Evolutionary conservation across 2,888 invertebrate genomes (phyloP).

Genomic region (Archips xylosteana): DNA sequence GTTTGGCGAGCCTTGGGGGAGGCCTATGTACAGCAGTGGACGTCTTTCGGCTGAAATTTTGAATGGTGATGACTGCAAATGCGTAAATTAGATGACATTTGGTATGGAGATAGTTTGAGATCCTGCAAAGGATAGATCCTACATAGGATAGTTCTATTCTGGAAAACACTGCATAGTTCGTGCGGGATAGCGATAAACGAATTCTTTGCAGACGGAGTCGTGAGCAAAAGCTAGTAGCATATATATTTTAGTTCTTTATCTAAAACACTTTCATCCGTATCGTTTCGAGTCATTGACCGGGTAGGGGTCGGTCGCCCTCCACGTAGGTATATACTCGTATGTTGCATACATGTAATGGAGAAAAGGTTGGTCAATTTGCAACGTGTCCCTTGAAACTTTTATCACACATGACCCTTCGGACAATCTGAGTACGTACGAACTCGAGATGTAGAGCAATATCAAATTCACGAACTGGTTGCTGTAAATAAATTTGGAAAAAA

Average conservation of each 20-base stretch:
- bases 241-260: slow-evolving; percentile 4
- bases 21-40: too few species aligned
- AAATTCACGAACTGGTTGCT: not conserved
- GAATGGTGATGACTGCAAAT: too few species aligned
- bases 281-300: slow-evolving; percentile 18
- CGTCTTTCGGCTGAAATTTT: too few species aligned
- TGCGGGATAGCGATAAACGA: too few species aligned
- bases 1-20: too few species aligned
- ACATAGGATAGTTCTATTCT: too few species aligned
- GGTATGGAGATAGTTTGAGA: too few species aligned
- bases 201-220: too few species aligned
- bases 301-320: not conserved
- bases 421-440: not conserved
- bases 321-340: not conserved
- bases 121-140: too few species aligned
- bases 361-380: slow-evolving; percentile 23
- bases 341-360: slow-evolving; percentile 7
- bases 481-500: not conserved
- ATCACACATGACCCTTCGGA: slow-evolving; percentile 21
- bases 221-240: not conserved
- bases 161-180: too few species aligned
- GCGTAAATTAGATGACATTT: too few species aligned
- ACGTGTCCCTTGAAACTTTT: slow-evolving; percentile 16
- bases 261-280: slow-evolving; percentile 7
- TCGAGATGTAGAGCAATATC: not conserved